Conservation (phyloP, 2,113 vertebrate species). For the Promerops cafer region DNA sequence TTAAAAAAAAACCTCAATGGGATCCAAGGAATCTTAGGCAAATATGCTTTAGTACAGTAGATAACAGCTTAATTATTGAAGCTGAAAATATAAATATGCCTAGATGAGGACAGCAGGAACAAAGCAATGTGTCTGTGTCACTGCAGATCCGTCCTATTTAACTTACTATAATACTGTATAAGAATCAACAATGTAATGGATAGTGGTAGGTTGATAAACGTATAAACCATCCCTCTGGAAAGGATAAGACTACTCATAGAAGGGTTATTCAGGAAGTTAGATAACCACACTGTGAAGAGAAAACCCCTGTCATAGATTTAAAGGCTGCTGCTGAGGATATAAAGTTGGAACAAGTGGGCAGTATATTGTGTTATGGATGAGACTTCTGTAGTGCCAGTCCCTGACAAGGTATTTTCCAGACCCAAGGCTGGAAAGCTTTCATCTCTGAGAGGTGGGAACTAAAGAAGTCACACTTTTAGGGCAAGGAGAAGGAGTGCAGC, state of each 20-base stretch:
- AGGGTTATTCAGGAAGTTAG: background rate
- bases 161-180: background rate
- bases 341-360: background rate
- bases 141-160: background rate
- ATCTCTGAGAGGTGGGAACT: background rate
- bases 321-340: background rate
- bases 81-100: background rate
- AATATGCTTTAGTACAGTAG: background rate
- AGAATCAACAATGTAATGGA: background rate
- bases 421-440: background rate
- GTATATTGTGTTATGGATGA: background rate
- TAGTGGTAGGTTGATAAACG: background rate
- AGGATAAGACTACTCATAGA: background rate
- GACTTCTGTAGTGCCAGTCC: background rate
- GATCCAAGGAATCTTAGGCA: background rate
- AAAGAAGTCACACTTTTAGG: background rate
- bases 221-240: background rate
- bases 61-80: background rate
- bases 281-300: background rate
- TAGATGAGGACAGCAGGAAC: background rate
- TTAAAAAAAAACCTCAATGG: background rate
- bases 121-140: background rate
- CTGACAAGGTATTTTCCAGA: background rate
- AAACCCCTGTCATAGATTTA: background rate
- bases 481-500: rapidly evolving